phyloP scores from a whole-genome alignment of 2,797 vertebrate genomes.

The Tenualosa ilisha region DNA sequence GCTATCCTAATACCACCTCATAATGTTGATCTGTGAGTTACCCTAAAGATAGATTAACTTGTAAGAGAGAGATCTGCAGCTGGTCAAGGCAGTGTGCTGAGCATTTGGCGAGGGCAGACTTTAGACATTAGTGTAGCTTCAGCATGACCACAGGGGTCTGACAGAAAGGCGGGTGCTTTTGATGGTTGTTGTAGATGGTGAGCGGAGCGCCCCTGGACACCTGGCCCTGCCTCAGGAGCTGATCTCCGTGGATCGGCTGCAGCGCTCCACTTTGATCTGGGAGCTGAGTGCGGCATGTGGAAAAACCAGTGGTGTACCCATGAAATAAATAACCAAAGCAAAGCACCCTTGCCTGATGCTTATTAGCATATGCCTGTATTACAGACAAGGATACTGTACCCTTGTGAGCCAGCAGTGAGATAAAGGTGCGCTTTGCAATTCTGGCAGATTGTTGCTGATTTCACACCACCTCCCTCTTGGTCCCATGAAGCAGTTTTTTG shows the following conservation, averaged over 20 bases:
- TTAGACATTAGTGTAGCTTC: not conserved
- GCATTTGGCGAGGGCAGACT: not conserved
- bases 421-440: not conserved
- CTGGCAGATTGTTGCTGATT: not conserved
- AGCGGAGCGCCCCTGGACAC: not conserved
- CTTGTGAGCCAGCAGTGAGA: not conserved
- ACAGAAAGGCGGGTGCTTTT: not conserved
- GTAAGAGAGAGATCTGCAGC: not conserved
- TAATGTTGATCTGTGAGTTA: not conserved
- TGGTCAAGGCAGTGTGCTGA: not conserved
- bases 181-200: conserved; percentile 9
- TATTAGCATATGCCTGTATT: conserved; percentile 20
- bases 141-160: not conserved
- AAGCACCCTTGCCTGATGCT: not conserved
- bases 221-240: not conserved
- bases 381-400: not conserved
- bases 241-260: not conserved
- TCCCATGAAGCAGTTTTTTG: not conserved
- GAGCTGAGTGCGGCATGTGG: not conserved
- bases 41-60: not conserved
- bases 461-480: not conserved
- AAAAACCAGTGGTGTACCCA: not conserved
- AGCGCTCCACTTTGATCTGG: not conserved
- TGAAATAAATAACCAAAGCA: conserved; percentile 7
- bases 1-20: not conserved